Evolutionary conservation across 2,888 invertebrate species (phyloP).

Genomic region (Drosophila phalerata): DNA sequence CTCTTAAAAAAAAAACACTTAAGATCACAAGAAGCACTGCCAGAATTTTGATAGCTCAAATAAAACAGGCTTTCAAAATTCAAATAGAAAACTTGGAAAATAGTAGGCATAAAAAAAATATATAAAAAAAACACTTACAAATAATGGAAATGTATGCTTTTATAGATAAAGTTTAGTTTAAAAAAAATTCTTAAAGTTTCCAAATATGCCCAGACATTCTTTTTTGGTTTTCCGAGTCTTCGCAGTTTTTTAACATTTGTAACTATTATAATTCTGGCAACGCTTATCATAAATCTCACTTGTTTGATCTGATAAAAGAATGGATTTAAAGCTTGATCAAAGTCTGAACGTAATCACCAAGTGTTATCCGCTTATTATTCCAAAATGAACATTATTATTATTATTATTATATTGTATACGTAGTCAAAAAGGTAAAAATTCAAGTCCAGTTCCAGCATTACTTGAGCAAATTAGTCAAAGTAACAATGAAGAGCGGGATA

Average conservation of each 20-base stretch:
- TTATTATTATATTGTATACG: constrained; percentile 18
- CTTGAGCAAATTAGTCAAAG: background rate
- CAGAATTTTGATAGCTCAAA: background rate
- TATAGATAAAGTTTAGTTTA: no score
- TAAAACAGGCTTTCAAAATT: background rate
- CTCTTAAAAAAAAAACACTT: background rate
- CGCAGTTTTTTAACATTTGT: no score
- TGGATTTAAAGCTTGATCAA: background rate
- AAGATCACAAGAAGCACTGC: background rate
- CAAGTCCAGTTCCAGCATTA: background rate
- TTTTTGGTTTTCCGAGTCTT: no score
- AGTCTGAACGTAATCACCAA: constrained; percentile 19
- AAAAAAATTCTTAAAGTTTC: no score
- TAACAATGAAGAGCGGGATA: constrained; percentile 1
- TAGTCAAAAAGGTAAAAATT: constrained; percentile 15
- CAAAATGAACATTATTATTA: constrained; percentile 25
- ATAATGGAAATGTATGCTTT: no score
- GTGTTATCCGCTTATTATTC: constrained; percentile 36
- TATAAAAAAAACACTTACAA: no score
- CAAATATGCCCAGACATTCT: no score
- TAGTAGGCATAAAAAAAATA: no score
- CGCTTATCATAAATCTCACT: background rate
- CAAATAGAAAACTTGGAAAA: no score
- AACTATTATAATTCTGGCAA: background rate
- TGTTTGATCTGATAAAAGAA: background rate